Percentiles rank a stretch among this genome's conserved stretches.
phyloP scores from a whole-genome alignment of 2,797 vertebrate genomes.

The Oreochromis mossambicus region DNA sequence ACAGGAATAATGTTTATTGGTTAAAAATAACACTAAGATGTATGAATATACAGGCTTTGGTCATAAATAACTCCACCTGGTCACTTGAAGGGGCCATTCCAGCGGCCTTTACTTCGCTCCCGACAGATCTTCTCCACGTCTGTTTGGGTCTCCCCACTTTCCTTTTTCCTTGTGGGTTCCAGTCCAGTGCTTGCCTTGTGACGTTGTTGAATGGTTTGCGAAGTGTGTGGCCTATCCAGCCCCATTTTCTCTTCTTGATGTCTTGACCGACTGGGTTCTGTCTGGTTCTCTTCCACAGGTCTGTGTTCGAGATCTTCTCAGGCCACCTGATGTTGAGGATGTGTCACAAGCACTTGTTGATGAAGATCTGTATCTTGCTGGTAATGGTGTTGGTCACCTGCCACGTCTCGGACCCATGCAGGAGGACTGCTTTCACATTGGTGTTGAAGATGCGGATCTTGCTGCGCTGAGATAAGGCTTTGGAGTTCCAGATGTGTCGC shows the following conservation, averaged over 20 bases:
- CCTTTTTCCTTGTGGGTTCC: not conserved
- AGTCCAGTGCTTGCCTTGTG: not conserved
- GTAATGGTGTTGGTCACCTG: not conserved
- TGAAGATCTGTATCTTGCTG: not conserved
- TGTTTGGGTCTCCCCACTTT: not conserved
- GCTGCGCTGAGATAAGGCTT: not conserved
- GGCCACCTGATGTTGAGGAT: not conserved
- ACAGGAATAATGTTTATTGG: not conserved
- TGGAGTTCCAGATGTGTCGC: rapidly evolving
- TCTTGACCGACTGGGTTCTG: not conserved
- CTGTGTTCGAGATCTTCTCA: not conserved
- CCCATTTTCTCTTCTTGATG: not conserved
- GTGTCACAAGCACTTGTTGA: not conserved
- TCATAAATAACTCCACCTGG: not conserved
- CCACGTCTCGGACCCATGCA: rapidly evolving
- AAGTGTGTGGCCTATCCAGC: not conserved
- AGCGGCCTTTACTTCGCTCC: not conserved
- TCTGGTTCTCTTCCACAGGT: not conserved
- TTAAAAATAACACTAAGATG: not conserved
- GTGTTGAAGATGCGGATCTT: not conserved
- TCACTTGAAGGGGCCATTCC: not conserved
- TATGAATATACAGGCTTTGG: not conserved
- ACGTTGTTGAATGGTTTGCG: rapidly evolving
- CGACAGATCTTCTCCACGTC: not conserved
- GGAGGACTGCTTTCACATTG: not conserved